These are phyloP conservation scores for Phenganax marumi DNA, from an alignment of 92 coral and sea anemone species.

Conservation along the genomic window DNA sequence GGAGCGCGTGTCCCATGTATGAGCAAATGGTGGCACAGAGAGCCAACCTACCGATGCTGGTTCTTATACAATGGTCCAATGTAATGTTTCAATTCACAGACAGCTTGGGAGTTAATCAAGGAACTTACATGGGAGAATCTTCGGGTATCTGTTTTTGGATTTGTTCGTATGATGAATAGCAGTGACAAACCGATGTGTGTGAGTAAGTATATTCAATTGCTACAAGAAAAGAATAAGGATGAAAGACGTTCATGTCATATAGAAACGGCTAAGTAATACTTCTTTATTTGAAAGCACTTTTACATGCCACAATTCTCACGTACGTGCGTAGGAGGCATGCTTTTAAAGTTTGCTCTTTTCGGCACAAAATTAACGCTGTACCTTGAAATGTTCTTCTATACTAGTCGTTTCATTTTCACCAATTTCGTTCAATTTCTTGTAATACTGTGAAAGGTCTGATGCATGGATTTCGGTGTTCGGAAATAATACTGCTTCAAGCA, in stretches of 20 bases:
- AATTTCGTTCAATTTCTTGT: conserved; percentile 78
- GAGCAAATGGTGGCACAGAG: no score
- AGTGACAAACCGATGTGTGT: conserved; percentile 21
- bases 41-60: no score
- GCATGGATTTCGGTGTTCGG: conserved; percentile 96
- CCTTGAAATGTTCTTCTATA: conserved; percentile 85
- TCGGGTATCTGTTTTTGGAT: conserved; percentile 86
- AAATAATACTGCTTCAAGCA: conserved; percentile 88
- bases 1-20: no score
- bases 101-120: background rate
- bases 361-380: conserved; percentile 2
- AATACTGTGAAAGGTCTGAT: conserved; percentile 77
- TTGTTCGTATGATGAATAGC: conserved; percentile 57
- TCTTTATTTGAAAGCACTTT: no score
- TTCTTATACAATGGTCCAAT: background rate
- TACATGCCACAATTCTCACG: background rate
- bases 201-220: background rate
- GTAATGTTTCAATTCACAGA: background rate
- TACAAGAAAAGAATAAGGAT: conserved; percentile 7
- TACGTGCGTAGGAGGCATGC: background rate
- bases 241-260: background rate
- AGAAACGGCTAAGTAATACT: no score
- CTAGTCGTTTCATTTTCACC: conserved; percentile 75
- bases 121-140: conserved; percentile 90
- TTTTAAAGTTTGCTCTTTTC: background rate